A percentile compares a stretch with the other conserved stretches of the same genome.
phyloP scores from a whole-genome alignment of 2,113 vertebrate genomes.

The Serilophus lunatus region DNA sequence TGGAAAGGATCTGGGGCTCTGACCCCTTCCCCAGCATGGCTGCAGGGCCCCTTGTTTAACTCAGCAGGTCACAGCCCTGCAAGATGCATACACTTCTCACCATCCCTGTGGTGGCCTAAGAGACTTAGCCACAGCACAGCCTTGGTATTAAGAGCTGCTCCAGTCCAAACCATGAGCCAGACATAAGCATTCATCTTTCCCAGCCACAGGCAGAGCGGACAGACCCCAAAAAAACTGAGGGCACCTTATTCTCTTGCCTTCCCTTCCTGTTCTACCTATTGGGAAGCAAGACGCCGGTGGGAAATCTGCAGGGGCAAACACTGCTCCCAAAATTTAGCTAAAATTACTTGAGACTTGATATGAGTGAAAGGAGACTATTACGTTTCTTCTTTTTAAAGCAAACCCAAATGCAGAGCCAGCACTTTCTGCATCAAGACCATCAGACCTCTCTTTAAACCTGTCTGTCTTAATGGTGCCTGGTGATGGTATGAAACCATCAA shows the following conservation, averaged over 20 bases:
- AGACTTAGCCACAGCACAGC: not conserved
- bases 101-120: not conserved
- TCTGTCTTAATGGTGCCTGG: not conserved
- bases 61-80: not conserved
- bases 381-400: not conserved
- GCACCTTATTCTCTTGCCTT: not conserved
- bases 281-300: not conserved
- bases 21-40: not conserved
- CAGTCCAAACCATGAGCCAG: fast-evolving
- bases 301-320: not conserved
- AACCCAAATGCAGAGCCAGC: not conserved
- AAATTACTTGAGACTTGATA: not conserved
- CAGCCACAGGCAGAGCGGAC: not conserved
- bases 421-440: not conserved
- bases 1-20: not conserved
- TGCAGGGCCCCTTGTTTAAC: not conserved
- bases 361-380: not conserved
- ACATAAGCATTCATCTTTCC: not conserved
- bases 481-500: not conserved
- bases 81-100: fast-evolving
- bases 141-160: not conserved
- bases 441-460: not conserved
- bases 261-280: fast-evolving
- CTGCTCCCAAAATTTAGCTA: not conserved
- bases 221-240: not conserved